A percentile compares a stretch with the other conserved stretches of the same genome.
phyloP scores from a whole-genome alignment of 1,140 invertebrate genomes.

The Caenorhabditis tropicalis region DNA sequence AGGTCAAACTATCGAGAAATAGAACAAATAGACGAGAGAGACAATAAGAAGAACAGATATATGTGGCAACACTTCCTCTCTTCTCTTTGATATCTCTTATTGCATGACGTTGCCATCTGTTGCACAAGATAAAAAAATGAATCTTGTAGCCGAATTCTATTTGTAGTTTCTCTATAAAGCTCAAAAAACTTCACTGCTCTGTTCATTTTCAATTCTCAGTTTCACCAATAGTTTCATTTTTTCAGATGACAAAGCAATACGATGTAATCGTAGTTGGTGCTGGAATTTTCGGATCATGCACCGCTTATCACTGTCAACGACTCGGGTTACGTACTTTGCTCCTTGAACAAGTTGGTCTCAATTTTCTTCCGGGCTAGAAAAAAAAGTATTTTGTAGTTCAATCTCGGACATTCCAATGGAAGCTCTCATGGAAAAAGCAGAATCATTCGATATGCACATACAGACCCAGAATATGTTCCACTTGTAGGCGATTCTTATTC shows the following conservation, averaged over 20 bases:
- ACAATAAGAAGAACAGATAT: neutral
- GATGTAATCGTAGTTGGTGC: slow-evolving; percentile 51
- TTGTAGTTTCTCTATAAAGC: neutral
- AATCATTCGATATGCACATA: slow-evolving; percentile 52
- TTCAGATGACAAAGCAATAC: slow-evolving; percentile 15
- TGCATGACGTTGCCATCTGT: neutral
- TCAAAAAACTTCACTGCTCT: neutral
- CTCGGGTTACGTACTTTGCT: slow-evolving; percentile 41
- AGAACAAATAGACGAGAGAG: neutral
- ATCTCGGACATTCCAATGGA: slow-evolving; percentile 45
- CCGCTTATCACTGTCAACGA: slow-evolving; percentile 47
- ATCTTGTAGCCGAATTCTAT: too few relatives aligned
- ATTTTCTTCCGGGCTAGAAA: neutral
- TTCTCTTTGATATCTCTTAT: neutral
- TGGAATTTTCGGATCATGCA: slow-evolving; percentile 53
- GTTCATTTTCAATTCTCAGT: neutral
- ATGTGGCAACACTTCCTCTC: neutral
- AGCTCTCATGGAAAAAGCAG: slow-evolving; percentile 53
- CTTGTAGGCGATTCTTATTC: slow-evolving; percentile 44
- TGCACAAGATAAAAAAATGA: neutral
- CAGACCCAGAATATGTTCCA: slow-evolving; percentile 47
- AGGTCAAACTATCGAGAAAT: slow-evolving; percentile 25
- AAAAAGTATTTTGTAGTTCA: slow-evolving; percentile 21
- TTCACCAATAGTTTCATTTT: neutral
- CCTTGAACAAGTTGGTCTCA: slow-evolving; percentile 35